Evolutionary conservation across 2,113 vertebrate species (phyloP).

Genomic region (Rallus limicola): DNA sequence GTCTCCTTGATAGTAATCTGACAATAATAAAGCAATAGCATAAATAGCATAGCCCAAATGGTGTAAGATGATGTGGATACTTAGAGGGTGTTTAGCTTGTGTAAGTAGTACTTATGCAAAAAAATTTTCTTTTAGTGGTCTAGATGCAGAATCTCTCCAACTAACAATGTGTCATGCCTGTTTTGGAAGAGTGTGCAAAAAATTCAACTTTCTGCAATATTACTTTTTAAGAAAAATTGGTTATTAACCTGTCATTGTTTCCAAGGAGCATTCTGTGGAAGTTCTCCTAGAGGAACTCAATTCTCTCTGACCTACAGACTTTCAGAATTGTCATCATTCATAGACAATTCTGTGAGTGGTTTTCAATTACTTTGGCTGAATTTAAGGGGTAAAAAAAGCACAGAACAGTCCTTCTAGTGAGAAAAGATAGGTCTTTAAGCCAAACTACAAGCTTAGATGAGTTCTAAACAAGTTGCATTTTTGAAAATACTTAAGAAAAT

Average conservation of each 20-base stretch:
- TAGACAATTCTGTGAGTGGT: neutral
- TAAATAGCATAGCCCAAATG: neutral
- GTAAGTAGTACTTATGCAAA: neutral
- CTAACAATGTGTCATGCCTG: neutral
- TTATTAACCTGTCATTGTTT: neutral
- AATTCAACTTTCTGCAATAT: neutral
- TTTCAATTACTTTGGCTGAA: conserved; percentile 23
- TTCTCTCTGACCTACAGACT: neutral
- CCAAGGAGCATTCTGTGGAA: neutral
- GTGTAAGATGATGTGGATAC: neutral
- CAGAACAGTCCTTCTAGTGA: neutral
- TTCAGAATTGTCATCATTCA: neutral
- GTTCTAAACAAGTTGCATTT: neutral
- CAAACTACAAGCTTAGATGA: neutral
- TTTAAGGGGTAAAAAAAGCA: neutral
- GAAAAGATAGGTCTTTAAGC: neutral
- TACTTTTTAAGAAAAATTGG: neutral
- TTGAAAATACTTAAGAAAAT: neutral
- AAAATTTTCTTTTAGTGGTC: neutral
- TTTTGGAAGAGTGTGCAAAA: neutral
- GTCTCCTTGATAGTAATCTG: neutral
- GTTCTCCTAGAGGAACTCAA: neutral
- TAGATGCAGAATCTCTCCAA: neutral
- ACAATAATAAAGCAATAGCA: neutral
- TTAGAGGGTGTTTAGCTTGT: neutral